These are phyloP conservation scores for Dermatemys mawii DNA, from an alignment of 2,113 vertebrate genomes.

Conservation along the genomic window DNA sequence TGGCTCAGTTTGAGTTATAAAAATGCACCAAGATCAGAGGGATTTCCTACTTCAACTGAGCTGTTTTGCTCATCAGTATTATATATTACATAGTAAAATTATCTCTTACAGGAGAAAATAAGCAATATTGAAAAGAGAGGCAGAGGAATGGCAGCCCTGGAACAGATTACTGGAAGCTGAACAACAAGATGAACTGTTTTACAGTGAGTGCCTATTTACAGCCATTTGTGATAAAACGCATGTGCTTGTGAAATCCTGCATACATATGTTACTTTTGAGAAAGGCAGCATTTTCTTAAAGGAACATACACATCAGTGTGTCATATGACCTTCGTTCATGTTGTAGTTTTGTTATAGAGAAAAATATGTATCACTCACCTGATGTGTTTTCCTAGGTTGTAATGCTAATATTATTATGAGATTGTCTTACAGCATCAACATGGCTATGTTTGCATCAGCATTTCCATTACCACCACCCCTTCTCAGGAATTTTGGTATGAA, in stretches of 20 bases:
- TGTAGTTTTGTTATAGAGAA: conserved; percentile 12
- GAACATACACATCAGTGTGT: not conserved
- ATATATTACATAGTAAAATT: not conserved
- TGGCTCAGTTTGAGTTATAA: not conserved
- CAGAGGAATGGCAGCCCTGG: conserved; percentile 35
- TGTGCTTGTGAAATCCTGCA: not conserved
- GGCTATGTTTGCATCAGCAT: conserved; percentile 44
- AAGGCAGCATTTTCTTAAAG: not conserved
- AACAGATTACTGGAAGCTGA: conserved; percentile 6
- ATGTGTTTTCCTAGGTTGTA: conserved; percentile 38
- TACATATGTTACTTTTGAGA: not conserved
- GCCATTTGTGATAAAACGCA: conserved; percentile 22
- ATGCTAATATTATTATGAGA: conserved; percentile 41
- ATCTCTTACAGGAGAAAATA: conserved; percentile 46
- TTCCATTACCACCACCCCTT: conserved; percentile 35
- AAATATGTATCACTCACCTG: conserved; percentile 29
- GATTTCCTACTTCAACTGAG: conserved; percentile 40
- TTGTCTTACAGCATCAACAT: conserved; percentile 34
- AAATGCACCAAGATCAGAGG: not conserved
- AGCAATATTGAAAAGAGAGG: not conserved
- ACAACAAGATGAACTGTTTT: not conserved
- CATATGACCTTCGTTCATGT: not conserved
- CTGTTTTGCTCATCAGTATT: conserved; percentile 37
- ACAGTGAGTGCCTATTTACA: conserved; percentile 3
- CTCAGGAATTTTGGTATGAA: conserved; percentile 15